Conservation (phyloP, 2,888 invertebrate genomes). For the Leptinotarsa peninsularis region DNA sequence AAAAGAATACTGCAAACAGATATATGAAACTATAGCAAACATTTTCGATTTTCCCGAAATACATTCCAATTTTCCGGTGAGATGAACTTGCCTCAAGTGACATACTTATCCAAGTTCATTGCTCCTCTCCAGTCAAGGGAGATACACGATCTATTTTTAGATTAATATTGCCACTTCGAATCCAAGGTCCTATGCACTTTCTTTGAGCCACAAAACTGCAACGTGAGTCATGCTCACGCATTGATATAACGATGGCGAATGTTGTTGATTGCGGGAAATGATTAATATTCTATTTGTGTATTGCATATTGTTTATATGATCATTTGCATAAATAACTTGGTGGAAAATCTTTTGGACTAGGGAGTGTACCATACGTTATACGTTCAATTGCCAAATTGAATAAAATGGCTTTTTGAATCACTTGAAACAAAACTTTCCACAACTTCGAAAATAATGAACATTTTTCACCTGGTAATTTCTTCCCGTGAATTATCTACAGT, state of each 20-base stretch:
- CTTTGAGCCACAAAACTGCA: conserved; percentile 8
- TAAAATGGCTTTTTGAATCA: too few relatives aligned
- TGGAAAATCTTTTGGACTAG: not conserved
- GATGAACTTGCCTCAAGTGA: conserved; percentile 35
- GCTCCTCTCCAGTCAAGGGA: conserved; percentile 34
- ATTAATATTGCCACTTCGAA: conserved; percentile 11
- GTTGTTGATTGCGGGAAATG: conserved; percentile 6
- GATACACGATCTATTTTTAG: conserved; percentile 42
- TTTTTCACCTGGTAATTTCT: too few relatives aligned
- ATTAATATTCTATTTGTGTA: conserved; percentile 13
- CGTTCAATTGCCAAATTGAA: too few relatives aligned
- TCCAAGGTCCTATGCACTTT: conserved; percentile 18
- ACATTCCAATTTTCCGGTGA: conserved; percentile 22
- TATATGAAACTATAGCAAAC: not conserved
- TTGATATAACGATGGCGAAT: not conserved
- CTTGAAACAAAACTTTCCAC: too few relatives aligned
- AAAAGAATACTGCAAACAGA: too few relatives aligned
- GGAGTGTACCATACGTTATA: not conserved
- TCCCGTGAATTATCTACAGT: too few relatives aligned
- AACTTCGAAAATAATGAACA: too few relatives aligned
- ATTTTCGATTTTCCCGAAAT: conserved; percentile 19
- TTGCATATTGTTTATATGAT: not conserved
- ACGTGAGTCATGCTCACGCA: not conserved
- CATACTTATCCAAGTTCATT: conserved; percentile 47
- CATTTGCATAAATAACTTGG: not conserved